Base-by-base conservation (phyloP, 2,797 vertebrate species). In the Salarias fasciatus region DNA sequence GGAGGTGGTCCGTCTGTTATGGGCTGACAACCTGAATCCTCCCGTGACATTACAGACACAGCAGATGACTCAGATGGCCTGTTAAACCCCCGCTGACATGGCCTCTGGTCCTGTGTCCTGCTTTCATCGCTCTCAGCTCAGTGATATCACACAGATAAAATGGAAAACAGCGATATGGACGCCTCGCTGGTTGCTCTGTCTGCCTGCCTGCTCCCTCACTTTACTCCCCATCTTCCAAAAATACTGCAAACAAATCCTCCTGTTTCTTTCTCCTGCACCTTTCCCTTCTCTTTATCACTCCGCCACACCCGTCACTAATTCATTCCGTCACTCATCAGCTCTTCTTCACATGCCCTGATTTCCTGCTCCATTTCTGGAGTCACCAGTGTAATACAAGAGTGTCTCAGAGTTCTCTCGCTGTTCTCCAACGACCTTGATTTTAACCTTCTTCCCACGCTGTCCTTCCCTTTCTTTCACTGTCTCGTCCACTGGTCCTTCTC, bases 291-390 rank as follows among this genome's bases (percentile, higher is more conserved):
- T 72, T 56, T 50, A 53, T 63, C 68, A 52, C 56, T 69, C 49
- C 46, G 64, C 46, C 41, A 0, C 4, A 46, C 58, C 61, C 33
- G 65, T 49, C 51, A 35, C 69, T 77, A 68, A 64, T 69, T 67
- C 77, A 33, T 29, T 75, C 52, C 41, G 42, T 77, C 54, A 76
- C 46, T 75, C 76, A 49, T 63, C 74, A 61, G 73, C 63, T 74
- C 48, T 36, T 15, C 46, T 71, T 83, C 73, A 31, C 72, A 61
- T 62, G 80, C 65, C 76, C 80, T 69, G 77, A 57, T 86, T 83
- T 80, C 76, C 85, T 78, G 80, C 75, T 88, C 72, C 77, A 77
- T 69, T 81, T 87, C 74, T 31, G 47, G 43, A 63, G 68, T 76
- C 77, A 80, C 63, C 59, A 8, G 68, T 65, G 84, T 75, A 85